phyloP scores from a whole-genome alignment of 2,797 vertebrate species.

The Acipenser ruthenus region DNA sequence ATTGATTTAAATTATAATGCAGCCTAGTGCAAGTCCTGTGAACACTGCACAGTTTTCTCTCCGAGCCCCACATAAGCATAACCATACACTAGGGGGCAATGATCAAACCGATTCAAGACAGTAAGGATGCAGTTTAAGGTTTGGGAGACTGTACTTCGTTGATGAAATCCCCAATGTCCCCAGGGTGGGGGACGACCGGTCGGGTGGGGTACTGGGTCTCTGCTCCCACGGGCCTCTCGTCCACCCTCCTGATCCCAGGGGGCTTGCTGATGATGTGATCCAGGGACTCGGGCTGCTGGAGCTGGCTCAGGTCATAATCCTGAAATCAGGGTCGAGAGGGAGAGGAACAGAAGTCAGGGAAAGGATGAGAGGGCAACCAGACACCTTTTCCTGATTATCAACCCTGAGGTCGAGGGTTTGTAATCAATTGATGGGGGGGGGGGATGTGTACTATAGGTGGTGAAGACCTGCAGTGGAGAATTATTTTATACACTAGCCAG shows the following conservation, averaged over 20 bases:
- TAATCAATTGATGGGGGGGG: too few species aligned
- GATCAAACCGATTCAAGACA: too few species aligned
- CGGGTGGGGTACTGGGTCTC: slow-evolving; percentile 88
- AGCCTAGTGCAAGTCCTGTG: too few species aligned
- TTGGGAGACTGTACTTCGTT: slow-evolving; percentile 65
- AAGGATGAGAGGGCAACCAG: background rate
- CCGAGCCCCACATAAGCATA: too few species aligned
- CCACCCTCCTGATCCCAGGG: slow-evolving; percentile 80
- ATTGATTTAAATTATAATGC: too few species aligned
- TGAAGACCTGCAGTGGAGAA: too few species aligned
- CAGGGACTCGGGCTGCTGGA: slow-evolving; percentile 88
- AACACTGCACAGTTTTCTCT: too few species aligned
- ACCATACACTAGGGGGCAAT: too few species aligned
- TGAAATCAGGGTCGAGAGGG: slow-evolving; percentile 36
- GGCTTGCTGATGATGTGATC: slow-evolving; percentile 84
- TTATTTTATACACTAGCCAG: too few species aligned
- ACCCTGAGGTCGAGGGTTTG: too few species aligned
- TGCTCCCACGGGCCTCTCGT: slow-evolving; percentile 83
- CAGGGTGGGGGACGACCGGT: slow-evolving; percentile 83
- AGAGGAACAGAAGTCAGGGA: background rate
- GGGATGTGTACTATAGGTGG: background rate
- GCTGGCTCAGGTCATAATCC: slow-evolving; percentile 94
- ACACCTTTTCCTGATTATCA: too few species aligned
- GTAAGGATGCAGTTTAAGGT: too few species aligned
- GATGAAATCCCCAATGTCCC: slow-evolving; percentile 94